Evolutionary conservation across 2,113 vertebrate genomes (phyloP), one percentile per base, ranked within the genome.

Genomic region (Crotalus helleri): DNA sequence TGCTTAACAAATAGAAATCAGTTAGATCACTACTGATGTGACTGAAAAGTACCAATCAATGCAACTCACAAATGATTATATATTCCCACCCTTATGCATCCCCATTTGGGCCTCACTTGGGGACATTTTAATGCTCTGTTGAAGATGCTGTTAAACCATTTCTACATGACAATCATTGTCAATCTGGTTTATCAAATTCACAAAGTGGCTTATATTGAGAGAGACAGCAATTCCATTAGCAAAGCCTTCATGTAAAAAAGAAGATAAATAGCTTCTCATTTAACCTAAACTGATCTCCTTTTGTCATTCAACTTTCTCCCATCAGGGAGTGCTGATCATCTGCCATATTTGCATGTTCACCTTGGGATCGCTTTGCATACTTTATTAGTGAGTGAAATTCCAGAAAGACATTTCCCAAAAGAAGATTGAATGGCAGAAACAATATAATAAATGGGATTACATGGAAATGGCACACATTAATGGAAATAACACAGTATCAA

Each of bases 341-440:
- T n/a, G 81, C 23, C 92, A 5, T 29, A 49, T n/a, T 46, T 91
- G 93, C 33, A 93, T 69, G 89, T 59, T 94, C 74, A 94, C 57
- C 23, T 92, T 92, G 81, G 88, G 91, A 94, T 92, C 9, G 2
- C 81, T 90, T 86, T 88, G 29, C 88, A 55, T 90, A 92, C 44
- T 51, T 91, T 46, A 85, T 91, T 90, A 21, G 10, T 54, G 23
- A 64, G 21, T 55, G 29, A 26, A 94, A 3, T 81, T 95, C 39
- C 87, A 91, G 33, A 3, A 59, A 94, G 26, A 87, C 23, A 81
- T 94, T 93, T 95, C 89, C 90, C 88, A 90, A 94, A 95, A 57
- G 39, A 55, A 1, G n/a, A 9, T 11, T 87, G 15, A 92, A 74
- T 39, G 39, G 13, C 87, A 91, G 51, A 90, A 89, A 10, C 9